Evolutionary conservation across 2,888 invertebrate genomes (phyloP), one percentile per base, ranked within the genome.

Genomic region (Lingula anatina): DNA sequence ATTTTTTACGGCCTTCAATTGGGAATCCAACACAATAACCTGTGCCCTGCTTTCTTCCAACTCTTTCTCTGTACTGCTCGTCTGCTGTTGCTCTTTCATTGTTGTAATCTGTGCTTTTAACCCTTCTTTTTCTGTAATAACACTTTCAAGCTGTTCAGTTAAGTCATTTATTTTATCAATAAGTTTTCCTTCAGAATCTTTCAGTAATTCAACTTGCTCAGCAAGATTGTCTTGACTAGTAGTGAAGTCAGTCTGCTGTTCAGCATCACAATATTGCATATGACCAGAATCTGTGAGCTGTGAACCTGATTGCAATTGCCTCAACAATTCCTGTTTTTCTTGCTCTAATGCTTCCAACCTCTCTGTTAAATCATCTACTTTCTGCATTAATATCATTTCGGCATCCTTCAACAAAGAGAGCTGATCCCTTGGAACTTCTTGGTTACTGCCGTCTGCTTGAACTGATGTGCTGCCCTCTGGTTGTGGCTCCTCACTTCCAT

Each of bases 1-100:
- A 18, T 46, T 44, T 42, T 51, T 44, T 23, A 27, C 23, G 15
- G 42, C 40, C 31, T 42, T 39, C 26, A 26, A 40, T 20, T 52
- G 48, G 25, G 50, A 49, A 28, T 53, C 46, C 25, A 58, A 39
- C 4, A 53, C 47, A 37, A 44, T 41, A 38, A 44, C 37, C 21
- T 45, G 20, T 24, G 18, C 36, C 18, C 53, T 43, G 7, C 49
- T 26, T 41, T 38, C n/a, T 26, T 52, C 50, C 5, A 21, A 12
- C 9, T 37, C 37, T 21, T 37, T 25, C 3, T 18, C 5, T 25
- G 15, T 37, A 18, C 15, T 20, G 2, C 9, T 12, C 24, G 37
- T 36, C 12, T 39, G 25, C n/a, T 27, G 15, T 2, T 39, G n/a
- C 20, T 27, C 24, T 24, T 35, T 44, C 39, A 43, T 28, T 20